Base-by-base conservation (phyloP, 2,888 invertebrate species). In the Eurois occulta region DNA sequence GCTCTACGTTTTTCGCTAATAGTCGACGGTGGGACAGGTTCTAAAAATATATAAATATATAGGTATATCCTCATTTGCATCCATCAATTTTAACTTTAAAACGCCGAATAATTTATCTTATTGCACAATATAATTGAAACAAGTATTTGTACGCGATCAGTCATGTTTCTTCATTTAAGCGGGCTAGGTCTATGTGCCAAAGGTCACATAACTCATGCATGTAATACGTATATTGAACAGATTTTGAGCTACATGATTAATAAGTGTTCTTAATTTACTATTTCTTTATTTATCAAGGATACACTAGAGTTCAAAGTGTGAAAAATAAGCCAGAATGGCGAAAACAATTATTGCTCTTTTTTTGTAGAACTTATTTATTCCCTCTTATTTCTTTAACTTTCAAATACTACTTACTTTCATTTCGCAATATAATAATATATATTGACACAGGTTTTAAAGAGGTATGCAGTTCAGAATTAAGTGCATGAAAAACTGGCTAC, bases 101-200 rank as follows among this genome's bases (percentile, higher is more conserved):
- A 76, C 72, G 60, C 32, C 13, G 35, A 70, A 79, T 76, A 80
- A 80, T 82, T 80, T 78, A 78, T 80, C 67, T 71, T 70, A 74
- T 87, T 87, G 84, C 84, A 48, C 48, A 87, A 86, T 76, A 74
- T 85, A 84, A 86, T 80, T 86, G 87, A 82, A 85, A 77, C 71
- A 81, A 73, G 78, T 67, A 82, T 81, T 79, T 84, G 80, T 88
- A 43, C 70, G 76, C 78, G 75, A 85, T 84, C 79, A 79, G 70
- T 86, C 83, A 84, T 78, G 82, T 88, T 88, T 87, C 87, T 82
- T 72, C 68, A 86, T 78, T 76, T 71, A 80, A 65, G 68, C 69
- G 60, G 67, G 68, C 58, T 69, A 71, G 46, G 65, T 75, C 35
- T 82, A 52, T 81, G 79, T 77, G 80, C 41, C 80, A 88, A 80